These are phyloP conservation scores for Lepidocyrtinus sp. DNA, from an alignment of 2,888 invertebrate species.

Conservation along the genomic window DNA sequence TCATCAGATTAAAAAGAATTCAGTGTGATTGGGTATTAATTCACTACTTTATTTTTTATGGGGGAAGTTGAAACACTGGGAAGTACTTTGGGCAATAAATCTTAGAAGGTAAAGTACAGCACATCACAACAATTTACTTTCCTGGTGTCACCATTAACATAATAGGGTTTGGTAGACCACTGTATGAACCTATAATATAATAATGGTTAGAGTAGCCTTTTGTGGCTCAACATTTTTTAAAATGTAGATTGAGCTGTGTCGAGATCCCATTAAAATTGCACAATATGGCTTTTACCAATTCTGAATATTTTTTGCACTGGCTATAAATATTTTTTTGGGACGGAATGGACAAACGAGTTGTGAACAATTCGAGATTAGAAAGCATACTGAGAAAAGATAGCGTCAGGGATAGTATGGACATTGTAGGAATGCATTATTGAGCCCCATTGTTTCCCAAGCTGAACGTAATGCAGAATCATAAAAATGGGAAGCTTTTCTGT, in stretches of 20 bases:
- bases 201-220: too few species aligned
- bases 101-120: too few species aligned
- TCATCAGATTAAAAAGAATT: neutral
- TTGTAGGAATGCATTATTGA: conserved; percentile 11
- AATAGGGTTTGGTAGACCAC: too few species aligned
- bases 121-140: too few species aligned
- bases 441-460: neutral
- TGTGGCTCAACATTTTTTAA: too few species aligned
- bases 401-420: conserved; percentile 46
- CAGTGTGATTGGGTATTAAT: neutral
- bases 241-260: too few species aligned
- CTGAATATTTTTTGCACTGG: too few species aligned
- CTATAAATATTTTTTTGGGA: neutral
- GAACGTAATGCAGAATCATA: conserved; percentile 21
- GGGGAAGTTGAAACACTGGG: neutral
- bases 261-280: too few species aligned
- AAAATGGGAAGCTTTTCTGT: neutral
- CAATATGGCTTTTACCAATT: too few species aligned
- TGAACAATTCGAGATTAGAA: conserved; percentile 61
- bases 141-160: too few species aligned
- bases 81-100: too few species aligned
- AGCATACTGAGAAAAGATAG: conserved; percentile 57
- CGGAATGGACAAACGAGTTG: conserved; percentile 29
- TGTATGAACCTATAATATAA: too few species aligned
- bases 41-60: neutral